Conservation (phyloP, 2,888 invertebrate genomes). For the Caenorhabditis afra region DNA sequence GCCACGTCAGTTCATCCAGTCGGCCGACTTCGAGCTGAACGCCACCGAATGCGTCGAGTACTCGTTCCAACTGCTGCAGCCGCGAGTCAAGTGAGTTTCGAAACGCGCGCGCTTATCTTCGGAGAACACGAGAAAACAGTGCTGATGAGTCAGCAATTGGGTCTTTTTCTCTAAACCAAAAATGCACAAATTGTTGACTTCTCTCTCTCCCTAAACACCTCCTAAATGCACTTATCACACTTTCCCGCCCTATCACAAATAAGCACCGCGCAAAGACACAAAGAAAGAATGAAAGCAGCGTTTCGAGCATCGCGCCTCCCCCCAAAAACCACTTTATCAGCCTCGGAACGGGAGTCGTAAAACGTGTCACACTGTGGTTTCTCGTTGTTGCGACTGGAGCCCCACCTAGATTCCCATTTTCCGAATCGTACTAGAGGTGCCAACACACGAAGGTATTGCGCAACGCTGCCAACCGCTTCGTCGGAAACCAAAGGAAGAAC, state of each 20-base stretch:
- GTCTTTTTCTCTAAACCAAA: background rate
- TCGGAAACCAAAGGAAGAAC: too few relatives aligned
- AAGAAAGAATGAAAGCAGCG: background rate
- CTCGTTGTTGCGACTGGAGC: background rate
- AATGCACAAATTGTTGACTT: conserved; percentile 24
- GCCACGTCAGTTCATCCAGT: conserved; percentile 57
- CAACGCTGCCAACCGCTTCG: conserved; percentile 5
- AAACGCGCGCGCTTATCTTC: conserved; percentile 1
- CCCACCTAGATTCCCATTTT: too few relatives aligned
- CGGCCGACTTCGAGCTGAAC: conserved; percentile 63
- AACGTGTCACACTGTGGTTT: conserved; percentile 4
- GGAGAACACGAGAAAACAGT: background rate
- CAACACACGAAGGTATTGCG: conserved; percentile 21
- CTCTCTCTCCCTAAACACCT: conserved; percentile 8
- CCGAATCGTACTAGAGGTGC: conserved; percentile 5
- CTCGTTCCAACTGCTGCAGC: conserved; percentile 60
- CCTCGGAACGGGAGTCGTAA: background rate
- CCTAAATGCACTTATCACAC: conserved; percentile 58
- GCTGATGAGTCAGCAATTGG: conserved; percentile 25
- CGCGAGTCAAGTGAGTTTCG: conserved; percentile 60
- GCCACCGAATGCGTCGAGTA: conserved; percentile 62
- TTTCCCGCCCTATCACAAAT: conserved; percentile 36
- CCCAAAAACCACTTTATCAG: conserved; percentile 20
- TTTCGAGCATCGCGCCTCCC: conserved; percentile 1
- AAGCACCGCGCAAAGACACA: conserved; percentile 17